Evolutionary conservation across 2,797 vertebrate species (phyloP), one percentile per base, ranked within the genome.

Genomic region (Arrhamphus sclerolepis): DNA sequence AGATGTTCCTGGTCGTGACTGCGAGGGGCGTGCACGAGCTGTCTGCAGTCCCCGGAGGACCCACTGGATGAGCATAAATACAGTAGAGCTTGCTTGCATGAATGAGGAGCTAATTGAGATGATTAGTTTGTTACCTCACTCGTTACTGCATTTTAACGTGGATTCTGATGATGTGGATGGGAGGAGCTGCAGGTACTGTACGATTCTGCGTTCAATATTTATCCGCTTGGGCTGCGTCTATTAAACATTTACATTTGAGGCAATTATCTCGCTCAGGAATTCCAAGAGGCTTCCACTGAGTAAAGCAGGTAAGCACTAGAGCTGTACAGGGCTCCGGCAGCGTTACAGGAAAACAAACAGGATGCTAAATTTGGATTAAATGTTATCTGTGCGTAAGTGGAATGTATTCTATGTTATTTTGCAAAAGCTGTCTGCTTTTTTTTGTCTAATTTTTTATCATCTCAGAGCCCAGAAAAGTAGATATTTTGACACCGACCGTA

Each of bases 81-180:
- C 70, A 62, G 63, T 43, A 3, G 54, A 64, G 85, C 66, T 70
- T 11, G 64, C 78, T 76, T 41, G 84, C 82, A 77, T 86, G 86
- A 85, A 51, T 77, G 59, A 56, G 52, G 72, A 82, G 83, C 75
- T 89, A 89, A 89, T 88, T 88, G 87, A 73, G 77, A 89, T 87
- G 87, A 91, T 88, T 82, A 85, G 72, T 81, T 81, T 75, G 82
- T 83, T 83, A 87, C 79, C 75, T 82, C 38, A 54, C 77, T 85
- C 66, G 51, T 87, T 87, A 88, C 85, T 80, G 81, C 75, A 78
- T 89, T 87, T 87, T 85, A 86, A 85, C 82, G 74, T 75, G 77
- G 72, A 71, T 75, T 79, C 74, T 65, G 72, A 81, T 68, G 70
- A 83, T 78, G 54, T 57, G 43, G 58, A 68, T 29, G 57, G 63